Evolutionary conservation across 2,797 vertebrate genomes (phyloP).

Genomic region (Mastacembelus armatus): DNA sequence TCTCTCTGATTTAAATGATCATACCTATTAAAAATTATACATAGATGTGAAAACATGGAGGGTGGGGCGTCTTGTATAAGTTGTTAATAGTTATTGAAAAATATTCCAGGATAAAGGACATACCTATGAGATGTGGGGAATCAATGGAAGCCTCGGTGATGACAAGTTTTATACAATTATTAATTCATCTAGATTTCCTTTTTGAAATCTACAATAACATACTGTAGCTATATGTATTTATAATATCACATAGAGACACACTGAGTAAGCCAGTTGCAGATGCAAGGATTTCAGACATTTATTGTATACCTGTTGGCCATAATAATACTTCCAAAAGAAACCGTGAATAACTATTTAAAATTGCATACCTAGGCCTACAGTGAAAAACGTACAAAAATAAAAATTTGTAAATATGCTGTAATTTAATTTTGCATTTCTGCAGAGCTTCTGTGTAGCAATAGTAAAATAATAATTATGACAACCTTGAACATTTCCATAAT

Average conservation of each 20-base stretch:
- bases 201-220: too few species aligned
- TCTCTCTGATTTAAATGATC: constrained; percentile 57
- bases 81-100: not conserved
- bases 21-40: constrained; percentile 6
- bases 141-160: not conserved
- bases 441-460: constrained; percentile 1
- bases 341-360: too few species aligned
- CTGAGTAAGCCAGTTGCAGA: too few species aligned
- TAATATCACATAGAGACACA: too few species aligned
- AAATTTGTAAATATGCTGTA: not conserved
- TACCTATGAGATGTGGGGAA: not conserved
- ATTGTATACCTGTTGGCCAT: not conserved
- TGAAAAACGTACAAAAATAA: not conserved
- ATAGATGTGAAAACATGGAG: not conserved
- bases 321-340: not conserved
- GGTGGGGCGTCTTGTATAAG: not conserved
- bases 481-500: not conserved
- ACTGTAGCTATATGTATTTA: too few species aligned
- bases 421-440: not conserved
- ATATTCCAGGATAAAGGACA: not conserved
- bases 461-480: not conserved
- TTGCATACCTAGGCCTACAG: not conserved
- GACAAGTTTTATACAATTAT: not conserved
- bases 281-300: too few species aligned
- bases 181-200: too few species aligned